Evolutionary conservation across 1,140 invertebrate species (phyloP), one percentile per base, ranked within the genome.

Genomic region (Macrostomum lignano): DNA sequence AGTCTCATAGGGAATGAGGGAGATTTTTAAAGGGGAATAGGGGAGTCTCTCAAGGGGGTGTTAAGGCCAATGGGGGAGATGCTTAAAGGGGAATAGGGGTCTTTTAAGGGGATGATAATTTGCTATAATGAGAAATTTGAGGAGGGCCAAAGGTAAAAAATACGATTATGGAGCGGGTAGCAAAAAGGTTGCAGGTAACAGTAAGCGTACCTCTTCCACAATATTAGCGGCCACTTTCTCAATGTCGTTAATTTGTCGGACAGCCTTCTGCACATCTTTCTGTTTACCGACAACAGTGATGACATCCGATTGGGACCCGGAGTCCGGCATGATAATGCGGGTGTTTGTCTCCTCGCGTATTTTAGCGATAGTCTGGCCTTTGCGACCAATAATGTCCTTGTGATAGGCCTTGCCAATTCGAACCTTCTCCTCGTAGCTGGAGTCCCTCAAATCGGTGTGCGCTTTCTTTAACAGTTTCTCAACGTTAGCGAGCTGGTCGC

Each of bases 371-470:
- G 73, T 88, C 6, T 67, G 69, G 43, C 79, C 79, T 38, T 74
- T 77, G 59, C 88, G 88, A 24, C 84, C 84, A 47, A 91, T 86
- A 23, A 96, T 72, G 48, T 79, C 81, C 52, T 86, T 86, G 55
- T 91, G 81, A 62, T 88, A 88, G 52, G 88, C 77, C 54, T 91
- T 88, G 59, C 78, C 91, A 44, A 94, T 86, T 25, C 78, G 74
- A 24, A 96, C 74, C 58, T 84, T 59, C 22, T 65, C 55, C 38
- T 75, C 68, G 52, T 73, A 76, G 39, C 75, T 84, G 23, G 68
- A 74, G 46, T 81, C 76, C 31, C 50, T 69, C 37, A 94, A 64
- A 49, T 93, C 79, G 53, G 84, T 79, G 17, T 76, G 69, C 28
- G 82, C 42, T 45, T 76, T 74, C 40, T 71, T 65, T 36, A 96